phyloP scores from a whole-genome alignment of 1,140 invertebrate species.

The Leptestheria dahalacensis region DNA sequence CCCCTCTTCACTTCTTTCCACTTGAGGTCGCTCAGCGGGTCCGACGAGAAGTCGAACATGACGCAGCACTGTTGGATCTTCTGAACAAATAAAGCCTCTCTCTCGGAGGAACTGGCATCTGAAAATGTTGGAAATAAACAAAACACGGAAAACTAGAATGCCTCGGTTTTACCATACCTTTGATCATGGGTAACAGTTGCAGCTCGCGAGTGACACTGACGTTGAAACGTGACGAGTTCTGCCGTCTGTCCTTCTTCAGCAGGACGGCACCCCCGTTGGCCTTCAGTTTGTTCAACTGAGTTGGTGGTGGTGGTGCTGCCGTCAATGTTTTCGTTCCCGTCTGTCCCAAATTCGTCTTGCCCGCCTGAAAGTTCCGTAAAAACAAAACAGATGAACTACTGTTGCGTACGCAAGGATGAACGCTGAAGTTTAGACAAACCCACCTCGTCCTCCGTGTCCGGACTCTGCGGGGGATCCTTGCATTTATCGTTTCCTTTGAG shows the following conservation, averaged over 20 bases:
- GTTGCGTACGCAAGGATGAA: too few species aligned
- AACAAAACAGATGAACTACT: too few species aligned
- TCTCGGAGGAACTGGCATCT: constrained; percentile 78
- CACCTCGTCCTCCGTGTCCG: too few species aligned
- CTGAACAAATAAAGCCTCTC: constrained; percentile 88
- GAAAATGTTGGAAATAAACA: constrained; percentile 22
- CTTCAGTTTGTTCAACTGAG: constrained; percentile 64
- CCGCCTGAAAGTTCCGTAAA: too few species aligned
- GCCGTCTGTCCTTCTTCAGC: constrained; percentile 73
- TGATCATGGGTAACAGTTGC: constrained; percentile 55
- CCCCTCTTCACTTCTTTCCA: constrained; percentile 97
- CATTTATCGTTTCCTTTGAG: too few species aligned
- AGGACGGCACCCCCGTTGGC: constrained; percentile 48
- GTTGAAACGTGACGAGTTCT: constrained; percentile 75
- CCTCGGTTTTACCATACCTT: constrained; percentile 31
- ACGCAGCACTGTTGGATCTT: constrained; percentile 95
- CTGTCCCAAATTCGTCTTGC: too few species aligned
- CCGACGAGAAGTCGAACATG: constrained; percentile 93
- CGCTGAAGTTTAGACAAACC: too few species aligned
- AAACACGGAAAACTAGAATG: not conserved
- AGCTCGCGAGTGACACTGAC: constrained; percentile 74
- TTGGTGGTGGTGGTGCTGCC: constrained; percentile 45
- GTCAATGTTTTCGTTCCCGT: not conserved
- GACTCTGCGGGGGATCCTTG: too few species aligned
- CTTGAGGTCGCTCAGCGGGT: constrained; percentile 92